These are phyloP conservation scores for Sitta europaea DNA, from an alignment of 2,113 vertebrate species.

Conservation along the genomic window DNA sequence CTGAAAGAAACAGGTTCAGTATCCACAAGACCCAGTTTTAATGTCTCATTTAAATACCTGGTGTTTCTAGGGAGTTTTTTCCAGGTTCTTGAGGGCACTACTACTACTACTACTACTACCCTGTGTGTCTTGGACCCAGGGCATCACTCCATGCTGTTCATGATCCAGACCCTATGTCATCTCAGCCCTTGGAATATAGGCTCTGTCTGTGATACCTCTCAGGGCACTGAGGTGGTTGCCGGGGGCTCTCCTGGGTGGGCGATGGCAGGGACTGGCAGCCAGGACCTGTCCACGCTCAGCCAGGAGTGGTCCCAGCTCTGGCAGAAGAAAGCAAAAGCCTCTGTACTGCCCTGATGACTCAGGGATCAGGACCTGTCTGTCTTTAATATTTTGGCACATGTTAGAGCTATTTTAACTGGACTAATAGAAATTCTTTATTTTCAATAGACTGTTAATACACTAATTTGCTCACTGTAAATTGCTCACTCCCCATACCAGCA, in stretches of 20 bases:
- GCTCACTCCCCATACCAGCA: accelerated
- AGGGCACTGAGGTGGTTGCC: not conserved
- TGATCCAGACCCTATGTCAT: not conserved
- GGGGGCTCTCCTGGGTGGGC: accelerated
- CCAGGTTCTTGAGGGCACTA: not conserved
- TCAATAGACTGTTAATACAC: not conserved
- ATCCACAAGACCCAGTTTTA: not conserved
- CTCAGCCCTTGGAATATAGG: accelerated
- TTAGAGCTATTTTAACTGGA: not conserved
- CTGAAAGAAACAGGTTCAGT: not conserved
- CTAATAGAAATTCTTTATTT: not conserved
- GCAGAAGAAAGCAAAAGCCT: not conserved
- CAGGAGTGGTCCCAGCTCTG: accelerated
- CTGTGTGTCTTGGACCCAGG: accelerated
- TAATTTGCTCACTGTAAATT: not conserved
- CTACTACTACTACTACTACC: too few relatives aligned
- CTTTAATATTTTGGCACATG: not conserved
- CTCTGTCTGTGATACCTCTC: accelerated
- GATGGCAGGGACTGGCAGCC: not conserved
- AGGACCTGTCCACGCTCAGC: accelerated
- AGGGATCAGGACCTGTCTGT: not conserved
- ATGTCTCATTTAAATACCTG: not conserved
- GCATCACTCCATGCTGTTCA: accelerated
- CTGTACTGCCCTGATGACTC: not conserved
- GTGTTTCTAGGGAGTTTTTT: not conserved